Conservation (phyloP, 2,888 invertebrate species). For the Pachliopta kotzebuea region DNA sequence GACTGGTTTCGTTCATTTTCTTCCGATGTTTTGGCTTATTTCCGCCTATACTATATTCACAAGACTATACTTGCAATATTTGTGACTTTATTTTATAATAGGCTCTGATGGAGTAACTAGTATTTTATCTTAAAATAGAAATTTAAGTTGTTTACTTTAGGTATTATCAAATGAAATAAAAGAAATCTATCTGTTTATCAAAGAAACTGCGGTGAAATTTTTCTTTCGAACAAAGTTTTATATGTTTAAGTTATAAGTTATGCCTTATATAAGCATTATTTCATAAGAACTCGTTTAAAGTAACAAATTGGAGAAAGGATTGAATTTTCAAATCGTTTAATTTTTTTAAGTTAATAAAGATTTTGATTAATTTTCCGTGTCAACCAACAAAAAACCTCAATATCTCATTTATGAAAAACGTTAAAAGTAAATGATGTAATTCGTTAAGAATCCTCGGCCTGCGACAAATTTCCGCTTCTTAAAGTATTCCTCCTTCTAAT, state of each 20-base stretch:
- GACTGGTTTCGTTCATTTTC: neutral
- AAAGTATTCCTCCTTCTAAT: conserved; percentile 20
- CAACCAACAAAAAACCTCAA: no score
- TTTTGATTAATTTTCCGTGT: neutral
- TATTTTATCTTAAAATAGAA: neutral
- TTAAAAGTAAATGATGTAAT: conserved; percentile 11
- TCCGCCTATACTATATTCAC: neutral
- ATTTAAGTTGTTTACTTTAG: no score
- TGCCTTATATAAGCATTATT: no score
- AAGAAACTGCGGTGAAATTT: neutral
- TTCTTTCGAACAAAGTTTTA: neutral
- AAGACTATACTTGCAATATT: neutral
- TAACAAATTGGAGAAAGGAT: no score
- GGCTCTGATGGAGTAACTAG: neutral
- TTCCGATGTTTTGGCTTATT: neutral
- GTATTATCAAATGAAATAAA: no score
- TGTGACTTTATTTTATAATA: neutral
- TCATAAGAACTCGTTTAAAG: no score
- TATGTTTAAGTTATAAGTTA: neutral
- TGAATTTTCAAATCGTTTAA: neutral
- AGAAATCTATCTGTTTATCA: no score
- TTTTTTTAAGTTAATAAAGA: neutral
- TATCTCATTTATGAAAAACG: neutral
- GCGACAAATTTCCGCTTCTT: conserved; percentile 19
- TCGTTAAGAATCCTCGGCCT: neutral